Base-by-base conservation (phyloP, 1,140 invertebrate species). In the Lysiphlebus fabarum region DNA sequence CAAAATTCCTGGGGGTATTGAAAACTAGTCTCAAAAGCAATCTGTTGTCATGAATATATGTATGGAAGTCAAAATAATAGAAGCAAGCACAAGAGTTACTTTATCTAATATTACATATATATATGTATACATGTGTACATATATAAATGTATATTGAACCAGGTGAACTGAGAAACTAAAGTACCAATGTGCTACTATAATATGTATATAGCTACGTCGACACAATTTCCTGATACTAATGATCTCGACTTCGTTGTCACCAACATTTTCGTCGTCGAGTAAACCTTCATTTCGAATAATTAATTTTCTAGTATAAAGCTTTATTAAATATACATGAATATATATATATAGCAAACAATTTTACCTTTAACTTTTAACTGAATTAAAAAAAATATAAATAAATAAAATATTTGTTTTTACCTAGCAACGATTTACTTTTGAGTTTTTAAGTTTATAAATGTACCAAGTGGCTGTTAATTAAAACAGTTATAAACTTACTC, bases 171-270 rank as follows among this genome's bases (percentile, higher is more conserved):
- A 38, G 11, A n/a, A 12, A 5, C 10, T 50, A 50, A n/a, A 36
- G 34, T 26, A 26, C 17, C 17, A 26, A 11, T 10, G 7, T 48
- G 11, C 48, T n/a, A n/a, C n/a, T n/a, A n/a, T n/a, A n/a, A n/a
- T n/a, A n/a, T n/a, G n/a, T n/a, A n/a, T n/a, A n/a, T n/a, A n/a
- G n/a, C n/a, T 36, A 43, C 50, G 50, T 44, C 61, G 68, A 71
- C 74, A 26, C 17, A 78, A 78, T 78, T 78, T 77, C 76, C 76
- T 74, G 74, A 62, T 71, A 72, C 74, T 78, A 78, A 78, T 78
- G 70, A 70, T 65, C 59, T 68, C 67, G 67, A 67, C 67, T 71
- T 67, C 64, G 68, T 64, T 55, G 40, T 63, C 38, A 5, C 4
- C 38, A 63, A 67, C 17, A 4, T 26, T 26, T 26, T 26, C 17